Conservation (phyloP, 2,113 vertebrate species). For the Heliornis fulica region DNA sequence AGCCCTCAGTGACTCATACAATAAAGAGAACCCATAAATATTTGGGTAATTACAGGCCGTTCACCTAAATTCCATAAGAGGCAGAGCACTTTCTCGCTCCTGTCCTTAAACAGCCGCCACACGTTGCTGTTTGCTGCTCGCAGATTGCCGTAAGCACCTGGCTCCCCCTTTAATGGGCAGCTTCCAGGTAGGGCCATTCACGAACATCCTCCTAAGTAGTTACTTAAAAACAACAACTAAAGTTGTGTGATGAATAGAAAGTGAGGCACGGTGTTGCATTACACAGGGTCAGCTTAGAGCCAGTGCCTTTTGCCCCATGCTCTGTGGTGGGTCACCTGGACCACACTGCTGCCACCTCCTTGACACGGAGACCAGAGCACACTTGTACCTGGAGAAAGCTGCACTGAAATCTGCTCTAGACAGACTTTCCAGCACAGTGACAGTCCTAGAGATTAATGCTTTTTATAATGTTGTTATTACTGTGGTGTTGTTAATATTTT, state of each 20-base stretch:
- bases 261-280: neutral
- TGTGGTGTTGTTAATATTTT: conserved; percentile 5
- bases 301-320: neutral
- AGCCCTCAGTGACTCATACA: conserved; percentile 60
- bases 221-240: neutral
- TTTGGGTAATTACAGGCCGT: conserved; percentile 59
- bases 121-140: neutral
- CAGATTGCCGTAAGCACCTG: neutral
- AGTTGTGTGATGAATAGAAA: neutral
- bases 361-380: neutral
- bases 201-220: neutral
- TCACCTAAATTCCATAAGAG: conserved; percentile 48
- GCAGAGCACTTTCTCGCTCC: neutral
- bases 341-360: neutral
- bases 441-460: neutral
- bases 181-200: neutral
- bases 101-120: neutral
- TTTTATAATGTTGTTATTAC: neutral
- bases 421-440: neutral
- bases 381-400: neutral
- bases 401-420: neutral
- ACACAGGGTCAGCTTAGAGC: fast-evolving
- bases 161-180: neutral
- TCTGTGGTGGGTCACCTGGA: neutral
- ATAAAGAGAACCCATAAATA: conserved; percentile 64